Evolutionary conservation across 2,888 invertebrate genomes (phyloP), one percentile per base, ranked within the genome.

Genomic region (Ornithoptera alexandrae): DNA sequence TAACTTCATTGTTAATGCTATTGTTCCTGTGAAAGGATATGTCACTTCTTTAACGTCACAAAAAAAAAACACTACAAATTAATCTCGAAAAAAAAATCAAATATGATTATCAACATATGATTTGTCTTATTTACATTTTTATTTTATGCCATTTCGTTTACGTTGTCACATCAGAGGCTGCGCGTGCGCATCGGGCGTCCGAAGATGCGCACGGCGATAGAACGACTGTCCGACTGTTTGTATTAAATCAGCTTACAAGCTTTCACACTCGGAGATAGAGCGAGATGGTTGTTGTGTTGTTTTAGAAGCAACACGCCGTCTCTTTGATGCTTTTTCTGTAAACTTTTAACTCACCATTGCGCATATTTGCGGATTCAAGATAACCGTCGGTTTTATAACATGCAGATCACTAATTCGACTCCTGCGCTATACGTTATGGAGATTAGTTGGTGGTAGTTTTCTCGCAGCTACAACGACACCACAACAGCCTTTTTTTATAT

Each of bases 1-100:
- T 24, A 70, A 64, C 50, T 72, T 66, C 72, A 72, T 72, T 50
- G 17, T 70, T n/a, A 4, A 20, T 59, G 2, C 20, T 20, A 56
- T 62, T 6, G 42, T 62, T 24, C 15, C 39, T 59, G 24, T 58
- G 30, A 5, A 30, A 36, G 1, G 22, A 50, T 50, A 36, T 46
- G 12, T 46, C 68, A 68, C 68, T 64, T 56, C 53, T 50, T 50
- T 53, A 30, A 22, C 60, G 64, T 60, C 30, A 17, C 18, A 63
- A 36, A 17, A 56, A n/a, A 56, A 67, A 12, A 56, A 58, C 58
- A 59, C 58, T 63, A 20, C 50, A 20, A 22, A 2, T 46, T 39
- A 15, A 22, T 46, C 46, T 24, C 4, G 18, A 24, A 30, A 17
- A 46, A 42, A 46, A 22, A 36, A 24, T 30, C 3, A 4, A 50